Conservation (phyloP, 2,797 vertebrate species). For the Sebastes taczanowskii region DNA sequence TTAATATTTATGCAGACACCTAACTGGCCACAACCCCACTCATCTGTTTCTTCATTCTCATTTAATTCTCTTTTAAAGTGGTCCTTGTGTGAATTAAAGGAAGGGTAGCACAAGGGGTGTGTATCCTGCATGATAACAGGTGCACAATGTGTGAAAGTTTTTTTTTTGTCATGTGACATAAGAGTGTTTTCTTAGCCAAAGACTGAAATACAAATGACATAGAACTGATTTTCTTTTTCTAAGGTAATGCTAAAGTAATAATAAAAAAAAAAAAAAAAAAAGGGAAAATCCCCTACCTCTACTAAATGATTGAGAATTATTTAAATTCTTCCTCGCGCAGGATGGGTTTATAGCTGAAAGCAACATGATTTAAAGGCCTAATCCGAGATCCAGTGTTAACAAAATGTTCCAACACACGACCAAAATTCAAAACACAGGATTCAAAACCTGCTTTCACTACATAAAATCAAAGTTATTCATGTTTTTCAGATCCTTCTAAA, state of each 20-base stretch:
- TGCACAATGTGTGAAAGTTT: background rate
- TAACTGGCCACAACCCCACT: constrained; percentile 51
- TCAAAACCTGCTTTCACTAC: background rate
- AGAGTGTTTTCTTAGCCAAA: background rate
- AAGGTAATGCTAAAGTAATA: background rate
- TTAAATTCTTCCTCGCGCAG: background rate
- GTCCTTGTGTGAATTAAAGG: constrained; percentile 13
- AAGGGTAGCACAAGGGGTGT: background rate
- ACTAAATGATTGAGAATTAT: constrained; percentile 14
- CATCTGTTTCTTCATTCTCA: constrained; percentile 29
- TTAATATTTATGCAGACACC: constrained; percentile 75
- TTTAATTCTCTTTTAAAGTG: constrained; percentile 19
- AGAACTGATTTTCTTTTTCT: background rate
- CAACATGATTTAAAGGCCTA: constrained; percentile 15
- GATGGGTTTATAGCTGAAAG: constrained; percentile 16
- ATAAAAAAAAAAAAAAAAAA: background rate
- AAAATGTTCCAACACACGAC: background rate
- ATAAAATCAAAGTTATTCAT: background rate
- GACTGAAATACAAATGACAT: background rate
- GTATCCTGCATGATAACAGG: constrained; percentile 1
- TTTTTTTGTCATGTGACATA: background rate
- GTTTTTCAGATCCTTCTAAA: constrained; percentile 5
- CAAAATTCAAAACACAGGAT: constrained; percentile 5
- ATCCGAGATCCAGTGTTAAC: background rate
- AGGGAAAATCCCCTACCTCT: background rate